Conservation (phyloP, 2,888 invertebrate genomes). For the Tuta absoluta region DNA sequence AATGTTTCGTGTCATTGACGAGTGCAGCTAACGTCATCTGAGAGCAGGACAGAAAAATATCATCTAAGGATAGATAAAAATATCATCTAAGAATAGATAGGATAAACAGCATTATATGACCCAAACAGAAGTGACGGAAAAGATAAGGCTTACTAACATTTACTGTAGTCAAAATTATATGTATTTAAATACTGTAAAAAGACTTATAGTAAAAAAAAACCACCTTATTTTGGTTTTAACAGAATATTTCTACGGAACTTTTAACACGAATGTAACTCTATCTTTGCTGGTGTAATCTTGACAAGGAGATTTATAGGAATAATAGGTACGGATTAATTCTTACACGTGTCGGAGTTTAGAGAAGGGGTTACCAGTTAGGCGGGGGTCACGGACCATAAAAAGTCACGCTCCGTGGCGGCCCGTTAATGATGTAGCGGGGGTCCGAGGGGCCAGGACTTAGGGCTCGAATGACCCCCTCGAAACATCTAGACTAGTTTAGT, state of each 20-base stretch:
- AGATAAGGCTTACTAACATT: no score
- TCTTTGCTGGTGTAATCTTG: constrained; percentile 21
- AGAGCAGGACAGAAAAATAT: no score
- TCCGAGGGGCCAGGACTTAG: constrained; percentile 23
- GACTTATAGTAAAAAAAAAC: no score
- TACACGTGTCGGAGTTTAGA: constrained; percentile 76
- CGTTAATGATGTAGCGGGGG: constrained; percentile 60
- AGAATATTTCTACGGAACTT: constrained; percentile 21
- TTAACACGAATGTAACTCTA: not conserved
- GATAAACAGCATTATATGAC: no score
- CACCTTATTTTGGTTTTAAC: no score
- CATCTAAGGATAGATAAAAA: no score
- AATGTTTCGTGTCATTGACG: no score
- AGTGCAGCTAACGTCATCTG: no score
- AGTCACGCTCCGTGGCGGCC: constrained; percentile 70
- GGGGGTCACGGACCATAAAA: constrained; percentile 73
- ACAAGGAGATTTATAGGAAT: constrained; percentile 59
- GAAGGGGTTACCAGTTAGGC: constrained; percentile 32
- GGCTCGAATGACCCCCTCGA: constrained; percentile 2
- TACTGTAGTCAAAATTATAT: no score
- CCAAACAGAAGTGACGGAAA: no score
- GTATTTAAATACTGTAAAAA: no score
- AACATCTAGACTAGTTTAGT: constrained; percentile 9
- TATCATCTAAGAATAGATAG: no score
- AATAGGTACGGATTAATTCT: constrained; percentile 74